These are phyloP conservation scores for Columbina picui DNA, from an alignment of 2,113 vertebrate species.

Conservation along the genomic window DNA sequence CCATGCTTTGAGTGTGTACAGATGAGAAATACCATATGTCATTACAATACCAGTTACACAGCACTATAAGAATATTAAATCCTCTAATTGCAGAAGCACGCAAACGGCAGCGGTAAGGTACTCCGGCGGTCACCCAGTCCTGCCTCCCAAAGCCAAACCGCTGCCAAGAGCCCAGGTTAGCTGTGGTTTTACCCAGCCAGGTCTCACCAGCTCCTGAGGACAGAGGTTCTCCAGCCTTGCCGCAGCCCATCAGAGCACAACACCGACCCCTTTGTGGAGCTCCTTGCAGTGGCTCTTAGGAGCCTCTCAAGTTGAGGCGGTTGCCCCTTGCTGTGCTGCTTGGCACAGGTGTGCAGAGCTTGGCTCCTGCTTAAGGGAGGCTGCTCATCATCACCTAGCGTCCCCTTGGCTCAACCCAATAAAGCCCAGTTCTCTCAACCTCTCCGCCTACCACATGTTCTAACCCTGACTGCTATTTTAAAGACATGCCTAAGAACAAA, in stretches of 20 bases:
- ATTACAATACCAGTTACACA: background rate
- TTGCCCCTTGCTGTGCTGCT: background rate
- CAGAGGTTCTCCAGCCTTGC: background rate
- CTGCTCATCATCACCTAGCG: background rate
- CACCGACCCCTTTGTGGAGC: background rate
- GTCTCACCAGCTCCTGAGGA: background rate
- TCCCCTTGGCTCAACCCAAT: background rate
- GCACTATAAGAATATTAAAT: background rate
- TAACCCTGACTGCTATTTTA: background rate
- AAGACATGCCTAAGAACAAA: background rate
- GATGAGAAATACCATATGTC: background rate
- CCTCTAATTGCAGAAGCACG: background rate
- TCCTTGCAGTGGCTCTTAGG: background rate
- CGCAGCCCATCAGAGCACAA: background rate
- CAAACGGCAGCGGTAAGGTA: background rate
- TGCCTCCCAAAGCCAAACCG: background rate
- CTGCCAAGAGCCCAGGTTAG: background rate
- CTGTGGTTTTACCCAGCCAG: background rate
- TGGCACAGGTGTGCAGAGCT: fast-evolving
- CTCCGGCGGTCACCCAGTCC: background rate
- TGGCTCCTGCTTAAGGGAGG: background rate
- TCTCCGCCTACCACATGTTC: background rate
- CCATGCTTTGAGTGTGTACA: background rate
- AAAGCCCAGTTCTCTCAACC: background rate
- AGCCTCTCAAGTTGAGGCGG: background rate